A percentile compares a stretch with the other conserved stretches of the same genome.
Evolutionary conservation across 1,140 invertebrate genomes (phyloP).

Genomic region (Drosophila repleta): DNA sequence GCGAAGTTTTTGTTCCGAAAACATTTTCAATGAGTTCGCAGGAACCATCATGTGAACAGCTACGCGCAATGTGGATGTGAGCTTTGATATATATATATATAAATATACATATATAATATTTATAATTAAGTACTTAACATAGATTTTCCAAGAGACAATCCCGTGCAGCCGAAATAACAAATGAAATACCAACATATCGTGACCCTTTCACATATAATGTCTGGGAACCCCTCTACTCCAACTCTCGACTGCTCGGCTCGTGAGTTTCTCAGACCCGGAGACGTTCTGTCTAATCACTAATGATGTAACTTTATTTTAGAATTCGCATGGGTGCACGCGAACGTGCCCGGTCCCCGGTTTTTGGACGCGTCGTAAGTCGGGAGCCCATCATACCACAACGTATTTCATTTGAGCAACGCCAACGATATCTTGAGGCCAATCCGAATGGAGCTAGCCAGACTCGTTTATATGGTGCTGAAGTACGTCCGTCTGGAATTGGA

Average conservation of each 20-base stretch:
- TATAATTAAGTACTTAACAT: not conserved
- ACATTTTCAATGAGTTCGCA: slow-evolving; percentile 75
- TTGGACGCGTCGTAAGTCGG: slow-evolving; percentile 87
- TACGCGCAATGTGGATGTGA: slow-evolving; percentile 94
- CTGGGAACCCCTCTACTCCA: slow-evolving; percentile 89
- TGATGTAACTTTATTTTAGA: slow-evolving; percentile 20
- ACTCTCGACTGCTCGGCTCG: slow-evolving; percentile 84
- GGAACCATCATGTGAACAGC: slow-evolving; percentile 93
- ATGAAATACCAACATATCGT: slow-evolving; percentile 91
- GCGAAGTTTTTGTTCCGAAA: slow-evolving; percentile 77
- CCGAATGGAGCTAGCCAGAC: slow-evolving; percentile 29
- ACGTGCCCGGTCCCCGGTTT: slow-evolving; percentile 84
- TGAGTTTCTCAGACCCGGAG: slow-evolving; percentile 63
- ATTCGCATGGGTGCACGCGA: slow-evolving; percentile 58
- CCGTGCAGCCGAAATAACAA: slow-evolving; percentile 92
- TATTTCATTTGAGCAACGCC: slow-evolving; percentile 47
- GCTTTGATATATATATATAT: slow-evolving; percentile 9
- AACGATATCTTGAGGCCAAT: slow-evolving; percentile 40
- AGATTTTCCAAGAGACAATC: slow-evolving; percentile 93
- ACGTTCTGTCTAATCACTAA: too few relatives aligned
- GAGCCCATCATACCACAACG: slow-evolving; percentile 81
- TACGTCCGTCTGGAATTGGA: slow-evolving; percentile 32
- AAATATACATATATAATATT: not conserved
- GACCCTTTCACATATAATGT: slow-evolving; percentile 92
- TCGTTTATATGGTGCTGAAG: slow-evolving; percentile 59